Evolutionary conservation across 2,888 invertebrate genomes (phyloP).

Genomic region (Steinernema carpocapsae): DNA sequence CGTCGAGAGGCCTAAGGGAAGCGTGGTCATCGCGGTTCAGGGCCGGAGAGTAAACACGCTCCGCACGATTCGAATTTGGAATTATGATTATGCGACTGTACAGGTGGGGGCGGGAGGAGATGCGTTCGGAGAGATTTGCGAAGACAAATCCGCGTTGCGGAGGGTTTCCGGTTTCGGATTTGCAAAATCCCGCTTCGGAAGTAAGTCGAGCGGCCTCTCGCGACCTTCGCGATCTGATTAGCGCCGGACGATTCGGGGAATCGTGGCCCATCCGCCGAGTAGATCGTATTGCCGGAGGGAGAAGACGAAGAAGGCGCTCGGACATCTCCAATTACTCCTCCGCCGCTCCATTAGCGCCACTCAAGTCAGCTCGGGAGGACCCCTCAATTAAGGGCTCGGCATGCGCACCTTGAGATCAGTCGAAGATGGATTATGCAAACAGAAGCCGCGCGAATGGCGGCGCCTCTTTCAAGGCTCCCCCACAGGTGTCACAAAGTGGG

Average conservation of each 20-base stretch:
- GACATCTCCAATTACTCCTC: constrained; percentile 20
- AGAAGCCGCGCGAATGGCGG: background rate
- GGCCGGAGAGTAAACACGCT: background rate
- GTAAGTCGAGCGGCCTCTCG: background rate
- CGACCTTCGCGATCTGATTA: constrained; percentile 3
- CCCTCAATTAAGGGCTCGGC: constrained; percentile 15
- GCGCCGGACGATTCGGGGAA: background rate
- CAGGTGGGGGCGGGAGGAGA: constrained; percentile 20
- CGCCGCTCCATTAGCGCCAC: constrained; percentile 31
- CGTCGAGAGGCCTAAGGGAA: background rate
- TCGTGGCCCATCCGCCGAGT: background rate
- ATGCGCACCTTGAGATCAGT: constrained; percentile 6
- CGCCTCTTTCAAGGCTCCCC: background rate
- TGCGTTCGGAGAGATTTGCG: background rate
- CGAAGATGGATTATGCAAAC: constrained; percentile 33
- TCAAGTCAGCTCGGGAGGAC: background rate
- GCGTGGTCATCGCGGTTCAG: background rate
- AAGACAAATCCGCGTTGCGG: constrained; percentile 16
- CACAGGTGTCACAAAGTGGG: too few species aligned
- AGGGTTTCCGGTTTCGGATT: constrained; percentile 34
- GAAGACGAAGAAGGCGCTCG: constrained; percentile 2
- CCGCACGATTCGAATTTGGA: constrained; percentile 17
- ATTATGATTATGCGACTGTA: constrained; percentile 18
- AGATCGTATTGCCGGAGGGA: constrained; percentile 15
- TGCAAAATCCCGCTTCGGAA: constrained; percentile 21